These are phyloP conservation scores for Aphaenogaster floridana DNA, from an alignment of 1,140 invertebrate genomes.

Conservation along the genomic window DNA sequence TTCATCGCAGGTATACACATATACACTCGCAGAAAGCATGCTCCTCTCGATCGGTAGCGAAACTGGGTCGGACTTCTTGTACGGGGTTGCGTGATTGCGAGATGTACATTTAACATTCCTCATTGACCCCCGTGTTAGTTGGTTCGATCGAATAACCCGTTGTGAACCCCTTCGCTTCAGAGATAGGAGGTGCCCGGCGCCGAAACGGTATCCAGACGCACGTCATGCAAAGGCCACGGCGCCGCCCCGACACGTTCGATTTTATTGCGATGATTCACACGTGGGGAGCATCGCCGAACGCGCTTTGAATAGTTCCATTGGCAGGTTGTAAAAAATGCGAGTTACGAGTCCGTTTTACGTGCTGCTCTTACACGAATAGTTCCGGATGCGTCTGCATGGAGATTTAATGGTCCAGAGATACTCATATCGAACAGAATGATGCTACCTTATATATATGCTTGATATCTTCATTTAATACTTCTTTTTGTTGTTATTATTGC, in stretches of 20 bases:
- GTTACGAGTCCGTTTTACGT: conserved; percentile 56
- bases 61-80: conserved; percentile 68
- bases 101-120: conserved; percentile 68
- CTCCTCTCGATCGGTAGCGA: background rate
- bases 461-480: conserved; percentile 21
- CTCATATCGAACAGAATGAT: conserved; percentile 24
- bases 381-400: conserved; percentile 23
- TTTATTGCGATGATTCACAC: conserved; percentile 63
- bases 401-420: conserved; percentile 43
- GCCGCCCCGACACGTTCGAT: conserved; percentile 51
- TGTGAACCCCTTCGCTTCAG: background rate
- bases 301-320: conserved; percentile 57
- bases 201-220: conserved; percentile 40
- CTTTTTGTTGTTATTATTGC: background rate
- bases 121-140: conserved; percentile 49
- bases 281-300: conserved; percentile 46
- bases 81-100: conserved; percentile 43
- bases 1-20: background rate
- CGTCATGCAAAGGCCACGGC: conserved; percentile 41
- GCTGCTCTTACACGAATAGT: conserved; percentile 27
- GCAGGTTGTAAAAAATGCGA: conserved; percentile 60
- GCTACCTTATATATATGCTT: background rate
- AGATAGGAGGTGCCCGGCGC: conserved; percentile 14
- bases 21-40: conserved; percentile 5
- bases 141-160: conserved; percentile 45